These are phyloP conservation scores for Cyanoramphus novaezelandiae DNA, from an alignment of 2,113 vertebrate genomes.

Conservation along the genomic window DNA sequence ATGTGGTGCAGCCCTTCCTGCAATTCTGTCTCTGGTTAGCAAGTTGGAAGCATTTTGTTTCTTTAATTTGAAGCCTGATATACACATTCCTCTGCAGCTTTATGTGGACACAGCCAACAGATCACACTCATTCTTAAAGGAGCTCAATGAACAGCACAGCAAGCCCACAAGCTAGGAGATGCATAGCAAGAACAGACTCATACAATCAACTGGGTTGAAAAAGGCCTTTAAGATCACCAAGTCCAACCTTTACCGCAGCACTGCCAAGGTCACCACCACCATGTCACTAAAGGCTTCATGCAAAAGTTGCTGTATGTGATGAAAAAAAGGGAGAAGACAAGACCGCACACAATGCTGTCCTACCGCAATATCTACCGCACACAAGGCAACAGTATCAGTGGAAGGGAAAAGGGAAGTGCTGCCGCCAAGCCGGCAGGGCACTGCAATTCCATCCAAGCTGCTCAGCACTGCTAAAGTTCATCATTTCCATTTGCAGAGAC, in stretches of 20 bases:
- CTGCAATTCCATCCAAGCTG: background rate
- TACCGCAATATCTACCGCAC: background rate
- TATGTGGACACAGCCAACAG: background rate
- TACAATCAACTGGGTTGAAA: background rate
- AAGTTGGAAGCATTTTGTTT: background rate
- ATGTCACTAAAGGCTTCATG: background rate
- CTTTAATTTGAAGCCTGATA: conserved; percentile 7
- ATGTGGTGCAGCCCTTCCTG: background rate
- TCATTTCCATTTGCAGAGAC: background rate
- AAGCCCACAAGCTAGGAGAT: background rate
- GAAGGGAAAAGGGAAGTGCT: background rate
- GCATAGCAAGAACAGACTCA: background rate
- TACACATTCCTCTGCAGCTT: conserved; percentile 6
- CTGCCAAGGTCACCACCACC: background rate
- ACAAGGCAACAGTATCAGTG: background rate
- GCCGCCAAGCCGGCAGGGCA: fast-evolving
- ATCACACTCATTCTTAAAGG: background rate
- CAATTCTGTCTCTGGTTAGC: background rate
- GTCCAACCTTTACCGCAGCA: background rate
- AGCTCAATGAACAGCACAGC: background rate
- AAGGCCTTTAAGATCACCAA: background rate
- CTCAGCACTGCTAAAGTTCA: background rate
- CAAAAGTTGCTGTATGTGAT: background rate
- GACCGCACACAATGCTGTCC: background rate
- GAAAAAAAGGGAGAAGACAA: background rate